Base-by-base conservation (phyloP, 2,888 invertebrate genomes). In the Microplitis manilae region DNA sequence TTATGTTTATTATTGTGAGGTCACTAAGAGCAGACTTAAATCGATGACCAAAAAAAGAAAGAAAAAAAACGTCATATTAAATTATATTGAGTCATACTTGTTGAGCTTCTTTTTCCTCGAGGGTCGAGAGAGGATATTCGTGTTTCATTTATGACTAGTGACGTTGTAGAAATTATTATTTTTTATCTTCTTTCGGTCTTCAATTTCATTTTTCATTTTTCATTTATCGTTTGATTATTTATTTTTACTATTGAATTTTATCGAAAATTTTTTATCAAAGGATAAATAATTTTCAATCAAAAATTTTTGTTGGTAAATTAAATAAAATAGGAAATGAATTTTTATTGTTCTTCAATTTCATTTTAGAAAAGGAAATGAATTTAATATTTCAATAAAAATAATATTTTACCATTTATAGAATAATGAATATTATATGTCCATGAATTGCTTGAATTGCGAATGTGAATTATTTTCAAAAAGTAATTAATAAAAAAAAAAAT, bases 71-170 rank as follows among this genome's bases (percentile, higher is more conserved):
- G 72, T 68, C 68, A 68, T 62, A 60, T 73, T 76, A 50, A 76
- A 72, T 76, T 76, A 76, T 40, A 76, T 68, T 61, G 61, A 72
- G 67, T 71, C 67, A 76, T 67, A 76, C 76, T 76, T 76, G 76
- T 76, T 76, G 76, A 76, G 71, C 76, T 76, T 41, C 71, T 39
- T 59, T 75, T 38, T 15, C 50, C 71, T 62, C 39, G 17, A n/a
- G 61, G 20, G 30, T 38, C 61, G 50, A 50, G 39, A 39, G 17
- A 39, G 40, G 8, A 9, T 62, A 71, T 71, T 71, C 61, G 61
- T 71, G 59, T 60, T 71, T 71, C 61, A 38, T 38, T 61, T 39
- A 39, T 71, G 60, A 30, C 60, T n/a, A 6, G 71, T 61, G 59
- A 17, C 59, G 39, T 71, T 61, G 38, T 30, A 71, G 61, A 59